Evolutionary conservation across 1,140 invertebrate species (phyloP), one percentile per base, ranked within the genome.

Genomic region (Uloborus diversus): DNA sequence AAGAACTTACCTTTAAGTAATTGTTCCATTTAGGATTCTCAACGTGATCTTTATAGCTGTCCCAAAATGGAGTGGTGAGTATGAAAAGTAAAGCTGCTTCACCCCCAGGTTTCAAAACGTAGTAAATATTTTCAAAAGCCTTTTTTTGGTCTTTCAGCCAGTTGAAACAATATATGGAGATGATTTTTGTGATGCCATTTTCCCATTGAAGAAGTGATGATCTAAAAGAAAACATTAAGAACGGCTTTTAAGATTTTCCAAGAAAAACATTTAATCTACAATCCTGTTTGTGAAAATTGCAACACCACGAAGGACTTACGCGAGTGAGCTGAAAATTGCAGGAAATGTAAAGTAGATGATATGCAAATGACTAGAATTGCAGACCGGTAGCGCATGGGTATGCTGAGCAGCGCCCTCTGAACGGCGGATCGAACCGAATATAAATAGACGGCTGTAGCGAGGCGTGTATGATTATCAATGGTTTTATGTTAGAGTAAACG

Each of bases 91-190:
- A 37, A 4, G 53, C 49, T 33, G 66, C 66, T 14, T 70, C 30
- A 5, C 66, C 66, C 23, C 51, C 66, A 2, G 27, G 47, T 17
- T 33, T 35, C 17, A 70, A 23, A 7, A 56, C 7, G 1, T 70
- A 2, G 32, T 33, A 57, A 1, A 70, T 30, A n/a, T 70, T 53
- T 9, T 35, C 11, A 9, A 70, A 70, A 4, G 17, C 49, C 27
- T 70, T 33, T 14, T 14, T 1, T 17, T 70, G 66, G 35, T 57
- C 51, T 37, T 56, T 70, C 20, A 70, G 7, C 66, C 66, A 70
- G n/a, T 70, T 27, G 20, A 70, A 56, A 28, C 49, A 53, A 14
- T 57, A 49, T 9, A 70, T 57, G 11, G 66, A 70, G 11, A 70
- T 32, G 7, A 70, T 4, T 33, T 70, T 70, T 1, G 66, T 30